Evolutionary conservation across 2,797 vertebrate species (phyloP).

Genomic region (Crenuchus spilurus): DNA sequence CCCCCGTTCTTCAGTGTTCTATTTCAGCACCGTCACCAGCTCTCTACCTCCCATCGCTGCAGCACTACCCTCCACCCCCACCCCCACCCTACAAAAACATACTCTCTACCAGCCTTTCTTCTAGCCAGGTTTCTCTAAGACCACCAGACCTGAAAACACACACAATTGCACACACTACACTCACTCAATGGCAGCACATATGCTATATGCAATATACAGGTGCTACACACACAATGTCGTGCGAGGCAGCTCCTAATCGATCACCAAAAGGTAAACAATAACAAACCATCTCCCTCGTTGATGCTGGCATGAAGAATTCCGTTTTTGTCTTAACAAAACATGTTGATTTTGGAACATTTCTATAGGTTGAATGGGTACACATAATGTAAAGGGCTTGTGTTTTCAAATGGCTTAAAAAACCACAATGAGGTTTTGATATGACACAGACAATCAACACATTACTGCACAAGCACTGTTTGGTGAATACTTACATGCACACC

Average conservation of each 20-base stretch:
- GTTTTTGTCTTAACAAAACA: no score
- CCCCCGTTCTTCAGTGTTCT: conserved; percentile 58
- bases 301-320: no score
- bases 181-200: conserved; percentile 7
- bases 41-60: conserved; percentile 33
- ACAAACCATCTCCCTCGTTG: conserved; percentile 32
- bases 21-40: conserved; percentile 66
- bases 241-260: conserved; percentile 55
- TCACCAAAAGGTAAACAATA: conserved; percentile 60
- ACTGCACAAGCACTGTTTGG: not conserved
- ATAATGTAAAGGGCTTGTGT: no score
- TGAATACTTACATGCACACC: conserved; percentile 8
- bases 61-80: conserved; percentile 66
- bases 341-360: no score
- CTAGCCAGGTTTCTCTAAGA: conserved; percentile 43
- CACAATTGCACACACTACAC: not conserved
- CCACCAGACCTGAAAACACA: conserved; percentile 18
- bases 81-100: conserved; percentile 71
- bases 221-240: conserved; percentile 46
- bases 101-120: conserved; percentile 54
- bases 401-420: no score
- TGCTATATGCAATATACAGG: not conserved
- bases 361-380: no score
- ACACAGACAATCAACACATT: no score
- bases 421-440: no score